These are phyloP conservation scores for Seladonia tumulorum DNA, from an alignment of 2,888 invertebrate genomes.

Conservation along the genomic window DNA sequence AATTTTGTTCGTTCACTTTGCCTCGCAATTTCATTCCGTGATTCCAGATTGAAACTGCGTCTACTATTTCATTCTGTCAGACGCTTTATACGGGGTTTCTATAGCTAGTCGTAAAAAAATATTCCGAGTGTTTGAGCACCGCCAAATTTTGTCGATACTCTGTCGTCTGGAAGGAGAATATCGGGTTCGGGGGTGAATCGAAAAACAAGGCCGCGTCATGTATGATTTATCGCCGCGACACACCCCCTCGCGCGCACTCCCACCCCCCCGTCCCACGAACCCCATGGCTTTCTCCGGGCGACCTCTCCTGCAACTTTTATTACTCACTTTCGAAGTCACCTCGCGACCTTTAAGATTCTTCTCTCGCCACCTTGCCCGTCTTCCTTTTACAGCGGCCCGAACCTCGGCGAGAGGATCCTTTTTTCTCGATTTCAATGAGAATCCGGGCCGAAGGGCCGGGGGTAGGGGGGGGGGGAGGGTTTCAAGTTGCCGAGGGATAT, in stretches of 20 bases:
- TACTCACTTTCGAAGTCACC: slow-evolving; percentile 71
- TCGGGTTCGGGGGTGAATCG: slow-evolving; percentile 20
- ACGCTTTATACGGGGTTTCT: not conserved
- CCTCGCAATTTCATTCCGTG: not conserved
- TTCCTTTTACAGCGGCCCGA: slow-evolving; percentile 24
- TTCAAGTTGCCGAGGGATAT: slow-evolving; percentile 57
- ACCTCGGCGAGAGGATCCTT: slow-evolving; percentile 40
- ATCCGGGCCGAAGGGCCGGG: not conserved
- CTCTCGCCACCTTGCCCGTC: slow-evolving; percentile 34
- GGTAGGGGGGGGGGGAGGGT: slow-evolving; percentile 15
- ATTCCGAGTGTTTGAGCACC: not conserved
- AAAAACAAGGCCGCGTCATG: slow-evolving; percentile 65
- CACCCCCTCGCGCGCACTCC: slow-evolving; percentile 1
- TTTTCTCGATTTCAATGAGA: slow-evolving; percentile 48
- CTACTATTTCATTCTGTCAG: not conserved
- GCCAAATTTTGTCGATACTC: slow-evolving; percentile 16
- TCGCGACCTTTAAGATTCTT: slow-evolving; percentile 67
- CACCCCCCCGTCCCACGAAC: not conserved
- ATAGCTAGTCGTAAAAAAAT: too few species aligned
- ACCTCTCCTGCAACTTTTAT: slow-evolving; percentile 69
- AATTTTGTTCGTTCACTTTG: not conserved
- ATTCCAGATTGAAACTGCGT: too few species aligned
- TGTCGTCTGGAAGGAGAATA: slow-evolving; percentile 35
- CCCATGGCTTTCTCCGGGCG: slow-evolving; percentile 32
- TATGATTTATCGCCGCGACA: slow-evolving; percentile 67